A percentile compares a stretch with the other conserved stretches of the same genome.
These are phyloP conservation scores for Zoanthus gigantus DNA, from an alignment of 92 coral and sea anemone genomes.

Conservation along the genomic window DNA sequence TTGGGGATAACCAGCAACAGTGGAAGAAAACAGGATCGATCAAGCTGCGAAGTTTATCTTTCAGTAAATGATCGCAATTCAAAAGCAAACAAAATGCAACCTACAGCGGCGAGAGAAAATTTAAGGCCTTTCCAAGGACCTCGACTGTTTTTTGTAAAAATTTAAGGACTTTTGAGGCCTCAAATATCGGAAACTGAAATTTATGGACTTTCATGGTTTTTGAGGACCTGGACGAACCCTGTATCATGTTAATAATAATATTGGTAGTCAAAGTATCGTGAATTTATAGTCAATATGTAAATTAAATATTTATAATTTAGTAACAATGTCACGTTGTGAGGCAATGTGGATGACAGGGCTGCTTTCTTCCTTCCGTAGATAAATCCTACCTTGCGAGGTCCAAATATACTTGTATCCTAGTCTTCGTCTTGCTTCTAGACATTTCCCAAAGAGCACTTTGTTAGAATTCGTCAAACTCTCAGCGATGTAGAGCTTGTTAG, in stretches of 20 bases:
- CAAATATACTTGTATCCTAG: slow-evolving; percentile 1
- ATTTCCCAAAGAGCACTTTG: background rate
- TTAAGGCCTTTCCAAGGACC: too few species aligned
- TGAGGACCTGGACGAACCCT: background rate
- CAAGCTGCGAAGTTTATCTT: too few species aligned
- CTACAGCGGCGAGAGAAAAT: too few species aligned
- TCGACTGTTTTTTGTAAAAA: too few species aligned
- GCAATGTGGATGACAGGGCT: slow-evolving; percentile 11
- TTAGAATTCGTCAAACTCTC: background rate
- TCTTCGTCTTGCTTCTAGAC: slow-evolving; percentile 5
- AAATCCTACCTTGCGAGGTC: slow-evolving; percentile 9
- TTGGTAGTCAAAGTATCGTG: background rate
- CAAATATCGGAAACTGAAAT: background rate
- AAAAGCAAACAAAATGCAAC: too few species aligned
- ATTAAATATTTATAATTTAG: background rate
- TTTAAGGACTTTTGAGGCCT: too few species aligned
- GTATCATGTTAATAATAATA: slow-evolving; percentile 9
- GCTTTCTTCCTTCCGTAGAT: slow-evolving; percentile 1
- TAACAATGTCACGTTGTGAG: background rate
- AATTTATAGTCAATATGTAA: background rate
- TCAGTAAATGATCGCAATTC: too few species aligned
- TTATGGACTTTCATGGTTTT: too few species aligned
- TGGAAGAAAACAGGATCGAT: too few species aligned
- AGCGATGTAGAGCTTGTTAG: slow-evolving; percentile 8
- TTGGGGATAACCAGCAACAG: too few species aligned